phyloP scores from a whole-genome alignment of 2,888 invertebrate species.

The Polydrusus pterygomalis region DNA sequence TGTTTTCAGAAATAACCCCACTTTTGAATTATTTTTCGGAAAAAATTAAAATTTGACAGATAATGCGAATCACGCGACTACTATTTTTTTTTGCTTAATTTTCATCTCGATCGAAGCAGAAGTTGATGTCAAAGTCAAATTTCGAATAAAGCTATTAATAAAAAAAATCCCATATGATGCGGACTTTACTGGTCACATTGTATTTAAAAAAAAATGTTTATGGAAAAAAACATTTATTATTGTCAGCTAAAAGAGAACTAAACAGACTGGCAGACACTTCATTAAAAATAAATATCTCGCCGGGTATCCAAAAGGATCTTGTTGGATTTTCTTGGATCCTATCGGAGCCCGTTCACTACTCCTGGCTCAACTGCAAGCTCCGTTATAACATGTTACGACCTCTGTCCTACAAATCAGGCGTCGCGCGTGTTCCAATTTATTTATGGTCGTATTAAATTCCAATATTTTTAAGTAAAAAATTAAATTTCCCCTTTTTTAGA shows the following conservation, averaged over 20 bases:
- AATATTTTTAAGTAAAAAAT: too few species aligned
- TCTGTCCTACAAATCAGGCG: slow-evolving; percentile 23
- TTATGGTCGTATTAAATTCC: background rate
- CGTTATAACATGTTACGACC: slow-evolving; percentile 20
- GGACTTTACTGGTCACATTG: too few species aligned
- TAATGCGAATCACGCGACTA: too few species aligned
- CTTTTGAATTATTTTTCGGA: too few species aligned
- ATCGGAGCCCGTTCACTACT: slow-evolving; percentile 23
- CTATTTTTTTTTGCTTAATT: too few species aligned
- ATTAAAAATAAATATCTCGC: slow-evolving; percentile 28
- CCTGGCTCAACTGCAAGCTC: slow-evolving; percentile 15
- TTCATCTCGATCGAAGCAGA: too few species aligned
- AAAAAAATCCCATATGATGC: too few species aligned
- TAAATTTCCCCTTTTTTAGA: too few species aligned
- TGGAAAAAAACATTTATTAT: background rate
- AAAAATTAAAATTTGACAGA: too few species aligned
- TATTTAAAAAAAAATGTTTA: background rate
- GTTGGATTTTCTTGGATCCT: slow-evolving; percentile 28
- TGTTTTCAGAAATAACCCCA: too few species aligned
- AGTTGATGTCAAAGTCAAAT: too few species aligned
- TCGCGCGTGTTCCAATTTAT: slow-evolving; percentile 20
- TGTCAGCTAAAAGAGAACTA: slow-evolving; percentile 9
- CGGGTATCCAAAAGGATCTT: slow-evolving; percentile 21
- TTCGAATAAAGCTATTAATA: too few species aligned
- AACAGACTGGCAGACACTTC: slow-evolving; percentile 21